These are phyloP conservation scores for Albula glossodonta DNA, from an alignment of 2,113 vertebrate species.

Conservation along the genomic window DNA sequence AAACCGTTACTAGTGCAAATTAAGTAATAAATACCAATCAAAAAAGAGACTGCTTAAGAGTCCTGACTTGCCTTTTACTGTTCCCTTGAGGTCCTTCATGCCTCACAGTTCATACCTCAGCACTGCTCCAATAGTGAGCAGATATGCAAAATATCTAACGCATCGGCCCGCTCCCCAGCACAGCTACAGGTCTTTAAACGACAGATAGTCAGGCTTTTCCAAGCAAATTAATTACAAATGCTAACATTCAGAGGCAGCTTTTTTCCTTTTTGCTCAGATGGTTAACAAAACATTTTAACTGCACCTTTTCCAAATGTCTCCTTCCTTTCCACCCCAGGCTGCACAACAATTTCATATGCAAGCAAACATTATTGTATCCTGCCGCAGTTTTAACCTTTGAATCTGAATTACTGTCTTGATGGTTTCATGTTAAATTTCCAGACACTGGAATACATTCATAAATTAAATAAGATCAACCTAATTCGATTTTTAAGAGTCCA, in stretches of 20 bases:
- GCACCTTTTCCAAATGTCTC: not conserved
- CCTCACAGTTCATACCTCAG: slow-evolving; percentile 8
- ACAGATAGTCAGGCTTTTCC: not conserved
- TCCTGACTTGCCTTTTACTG: slow-evolving; percentile 23
- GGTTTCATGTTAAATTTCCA: not conserved
- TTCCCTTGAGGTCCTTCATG: slow-evolving; percentile 26
- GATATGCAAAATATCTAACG: not conserved
- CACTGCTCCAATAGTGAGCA: slow-evolving; percentile 7
- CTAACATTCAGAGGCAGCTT: not conserved
- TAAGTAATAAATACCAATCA: slow-evolving; percentile 8
- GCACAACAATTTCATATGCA: not conserved
- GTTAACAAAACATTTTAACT: not conserved
- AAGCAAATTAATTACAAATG: not conserved
- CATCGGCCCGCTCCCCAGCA: not conserved
- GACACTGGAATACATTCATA: not conserved
- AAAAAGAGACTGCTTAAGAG: not conserved
- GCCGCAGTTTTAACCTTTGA: not conserved
- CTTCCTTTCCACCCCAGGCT: not conserved
- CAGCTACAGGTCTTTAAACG: not conserved
- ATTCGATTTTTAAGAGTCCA: not conserved
- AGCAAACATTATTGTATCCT: not conserved
- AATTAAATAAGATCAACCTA: not conserved
- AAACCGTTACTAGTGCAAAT: slow-evolving; percentile 5
- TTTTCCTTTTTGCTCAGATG: not conserved
- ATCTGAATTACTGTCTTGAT: not conserved